phyloP scores from a whole-genome alignment of 2,113 vertebrate genomes.

The Alligator sinensis region DNA sequence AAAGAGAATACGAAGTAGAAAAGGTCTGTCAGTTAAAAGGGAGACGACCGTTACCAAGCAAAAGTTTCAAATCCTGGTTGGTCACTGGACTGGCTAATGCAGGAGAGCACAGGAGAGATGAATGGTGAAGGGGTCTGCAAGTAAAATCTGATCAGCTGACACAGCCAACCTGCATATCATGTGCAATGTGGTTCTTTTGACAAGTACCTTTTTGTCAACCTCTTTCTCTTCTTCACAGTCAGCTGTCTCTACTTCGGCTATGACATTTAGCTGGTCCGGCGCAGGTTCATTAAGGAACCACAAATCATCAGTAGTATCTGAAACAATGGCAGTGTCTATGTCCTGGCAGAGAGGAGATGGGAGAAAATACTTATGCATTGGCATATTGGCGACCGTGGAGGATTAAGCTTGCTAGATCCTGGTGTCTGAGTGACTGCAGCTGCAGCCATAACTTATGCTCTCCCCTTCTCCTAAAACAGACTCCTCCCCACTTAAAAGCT shows the following conservation, averaged over 20 bases:
- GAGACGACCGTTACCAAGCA: not conserved
- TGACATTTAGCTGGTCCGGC: slow-evolving; percentile 87
- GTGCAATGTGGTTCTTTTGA: accelerated
- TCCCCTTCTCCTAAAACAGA: not conserved
- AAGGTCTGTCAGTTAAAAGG: accelerated
- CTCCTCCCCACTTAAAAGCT: not conserved
- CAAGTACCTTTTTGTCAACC: slow-evolving; percentile 79
- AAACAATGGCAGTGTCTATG: slow-evolving; percentile 93
- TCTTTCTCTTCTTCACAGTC: slow-evolving; percentile 74
- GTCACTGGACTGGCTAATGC: not conserved
- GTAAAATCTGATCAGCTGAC: accelerated
- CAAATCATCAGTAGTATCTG: slow-evolving; percentile 95
- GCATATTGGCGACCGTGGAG: not conserved
- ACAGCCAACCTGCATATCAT: not conserved
- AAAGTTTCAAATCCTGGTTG: not conserved
- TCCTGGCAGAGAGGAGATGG: slow-evolving; percentile 80
- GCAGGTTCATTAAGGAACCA: slow-evolving; percentile 93
- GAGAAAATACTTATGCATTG: not conserved
- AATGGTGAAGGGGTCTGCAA: not conserved
- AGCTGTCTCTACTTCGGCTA: slow-evolving; percentile 84
- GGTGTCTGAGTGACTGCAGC: not conserved
- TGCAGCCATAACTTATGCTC: accelerated
- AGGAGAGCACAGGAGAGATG: not conserved
- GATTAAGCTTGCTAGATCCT: not conserved
- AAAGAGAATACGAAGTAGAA: not conserved